phyloP scores from a whole-genome alignment of 64 coral and sea anemone genomes.

The Montipora cactus region DNA sequence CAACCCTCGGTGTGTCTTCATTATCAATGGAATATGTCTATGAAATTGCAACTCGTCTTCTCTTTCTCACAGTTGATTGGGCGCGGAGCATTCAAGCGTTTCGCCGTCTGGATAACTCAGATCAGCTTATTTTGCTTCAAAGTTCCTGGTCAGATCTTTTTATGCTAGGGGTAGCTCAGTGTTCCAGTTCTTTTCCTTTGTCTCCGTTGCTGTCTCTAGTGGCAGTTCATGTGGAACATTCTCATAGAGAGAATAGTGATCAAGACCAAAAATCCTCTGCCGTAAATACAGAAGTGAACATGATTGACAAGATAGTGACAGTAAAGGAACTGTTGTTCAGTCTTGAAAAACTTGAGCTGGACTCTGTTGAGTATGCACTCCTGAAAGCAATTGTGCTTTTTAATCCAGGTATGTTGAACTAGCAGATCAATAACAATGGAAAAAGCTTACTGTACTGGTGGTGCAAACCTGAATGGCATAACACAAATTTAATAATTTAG shows the following conservation, averaged over 20 bases:
- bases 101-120: constrained; percentile 66
- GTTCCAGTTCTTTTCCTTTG: constrained; percentile 77
- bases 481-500: too few relatives aligned
- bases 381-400: constrained; percentile 89
- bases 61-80: constrained; percentile 96
- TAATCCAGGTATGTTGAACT: constrained; percentile 69
- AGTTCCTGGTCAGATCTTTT: constrained; percentile 95
- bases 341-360: constrained; percentile 85
- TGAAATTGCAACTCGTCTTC: constrained; percentile 97
- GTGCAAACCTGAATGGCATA: too few relatives aligned
- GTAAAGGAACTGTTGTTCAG: constrained; percentile 94
- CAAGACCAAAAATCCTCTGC: not conserved
- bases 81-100: constrained; percentile 82
- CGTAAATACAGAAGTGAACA: not conserved
- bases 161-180: constrained; percentile 92
- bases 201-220: constrained; percentile 91
- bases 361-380: constrained; percentile 82
- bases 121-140: constrained; percentile 86
- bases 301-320: constrained; percentile 79
- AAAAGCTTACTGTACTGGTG: too few relatives aligned
- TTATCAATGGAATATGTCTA: constrained; percentile 99
- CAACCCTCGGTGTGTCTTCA: constrained; percentile 70
- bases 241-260: constrained; percentile 14
- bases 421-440: too few relatives aligned
- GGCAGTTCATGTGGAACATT: constrained; percentile 62